A percentile compares a stretch with the other conserved stretches of the same genome.
Evolutionary conservation across 2,888 invertebrate genomes (phyloP).

Genomic region (Eristalinus aeneus): DNA sequence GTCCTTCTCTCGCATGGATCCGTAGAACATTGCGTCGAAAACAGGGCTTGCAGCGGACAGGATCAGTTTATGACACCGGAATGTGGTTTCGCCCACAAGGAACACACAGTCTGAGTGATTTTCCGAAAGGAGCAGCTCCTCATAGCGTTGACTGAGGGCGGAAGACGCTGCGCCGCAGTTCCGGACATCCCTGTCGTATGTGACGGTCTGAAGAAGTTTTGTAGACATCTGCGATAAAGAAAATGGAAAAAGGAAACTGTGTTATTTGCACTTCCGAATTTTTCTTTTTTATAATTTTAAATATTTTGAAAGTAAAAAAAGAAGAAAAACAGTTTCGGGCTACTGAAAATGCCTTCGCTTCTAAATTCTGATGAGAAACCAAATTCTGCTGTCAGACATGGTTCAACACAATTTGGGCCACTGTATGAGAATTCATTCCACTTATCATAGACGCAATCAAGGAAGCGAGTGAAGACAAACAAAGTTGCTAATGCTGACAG

Average conservation of each 20-base stretch:
- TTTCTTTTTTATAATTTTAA: too few species aligned
- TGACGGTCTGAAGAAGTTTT: slow-evolving; percentile 34
- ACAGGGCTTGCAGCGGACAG: slow-evolving; percentile 93
- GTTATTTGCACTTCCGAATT: too few species aligned
- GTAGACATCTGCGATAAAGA: slow-evolving; percentile 69
- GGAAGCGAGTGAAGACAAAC: too few species aligned
- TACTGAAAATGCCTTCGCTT: too few species aligned
- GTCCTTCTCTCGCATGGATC: slow-evolving; percentile 81
- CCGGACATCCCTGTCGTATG: slow-evolving; percentile 34
- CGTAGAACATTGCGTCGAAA: slow-evolving; percentile 94
- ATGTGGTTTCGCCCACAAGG: slow-evolving; percentile 77
- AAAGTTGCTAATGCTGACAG: too few species aligned
- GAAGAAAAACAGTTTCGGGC: too few species aligned
- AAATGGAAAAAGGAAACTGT: background rate
- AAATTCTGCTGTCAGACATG: too few species aligned
- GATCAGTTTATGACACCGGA: slow-evolving; percentile 90
- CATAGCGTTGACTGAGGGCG: slow-evolving; percentile 76
- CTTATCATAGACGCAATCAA: too few species aligned
- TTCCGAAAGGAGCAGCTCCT: slow-evolving; percentile 76
- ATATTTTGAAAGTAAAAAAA: too few species aligned
- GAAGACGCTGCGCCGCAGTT: slow-evolving; percentile 48
- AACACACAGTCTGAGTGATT: slow-evolving; percentile 79
- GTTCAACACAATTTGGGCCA: too few species aligned
- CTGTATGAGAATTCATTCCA: too few species aligned
- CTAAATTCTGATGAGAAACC: too few species aligned